Evolutionary conservation across 92 coral and sea anemone genomes (phyloP), one percentile per base, ranked within the genome.

Genomic region (Zoanthus sociatus): DNA sequence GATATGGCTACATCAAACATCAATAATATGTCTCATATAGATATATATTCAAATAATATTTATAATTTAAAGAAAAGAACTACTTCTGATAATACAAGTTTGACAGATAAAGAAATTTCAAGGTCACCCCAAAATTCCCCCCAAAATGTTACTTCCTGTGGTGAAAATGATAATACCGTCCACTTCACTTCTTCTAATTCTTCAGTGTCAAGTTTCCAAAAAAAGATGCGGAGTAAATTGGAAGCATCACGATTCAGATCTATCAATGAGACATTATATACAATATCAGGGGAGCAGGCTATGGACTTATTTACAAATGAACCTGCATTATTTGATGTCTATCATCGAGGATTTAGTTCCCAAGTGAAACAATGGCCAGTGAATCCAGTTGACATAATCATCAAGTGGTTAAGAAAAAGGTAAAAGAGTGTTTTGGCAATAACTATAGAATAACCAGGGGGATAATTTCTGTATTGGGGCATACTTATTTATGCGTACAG

Each of bases 321-420:
- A 9, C 95, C 92, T 6, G 77, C 83, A 45, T 45, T 97, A 88
- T 97, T 97, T 91, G 96, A 94, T 78, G 89, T 95, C 5, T 97
- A 97, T 83, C 99, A 97, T 78, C 87, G 90, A 83, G 99, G 99
- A 21, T 97, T 97, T 77, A 85, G 92, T 21, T 85, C 92, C 63
- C 99, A 95, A 78, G 98, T 97, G 64, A 90, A 91, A 78, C 91
- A 90, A 17, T 97, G 99, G 99, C 98, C 99, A n/a, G 90, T 92
- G 20, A 97, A 97, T 81, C 99, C 99, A 78, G 97, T 97, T 78
- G 90, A 92, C 77, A 88, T 86, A 50, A 93, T 97, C 78, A 93
- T 97, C 67, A 88, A 97, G 64, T 97, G 99, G 99, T 44, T 97
- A 51, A 92, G 77, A 79, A 87, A 92, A 76, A 97, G 99, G 99